Evolutionary conservation across 2,113 vertebrate genomes (phyloP), one percentile per base, ranked within the genome.

Genomic region (Pagrus major): DNA sequence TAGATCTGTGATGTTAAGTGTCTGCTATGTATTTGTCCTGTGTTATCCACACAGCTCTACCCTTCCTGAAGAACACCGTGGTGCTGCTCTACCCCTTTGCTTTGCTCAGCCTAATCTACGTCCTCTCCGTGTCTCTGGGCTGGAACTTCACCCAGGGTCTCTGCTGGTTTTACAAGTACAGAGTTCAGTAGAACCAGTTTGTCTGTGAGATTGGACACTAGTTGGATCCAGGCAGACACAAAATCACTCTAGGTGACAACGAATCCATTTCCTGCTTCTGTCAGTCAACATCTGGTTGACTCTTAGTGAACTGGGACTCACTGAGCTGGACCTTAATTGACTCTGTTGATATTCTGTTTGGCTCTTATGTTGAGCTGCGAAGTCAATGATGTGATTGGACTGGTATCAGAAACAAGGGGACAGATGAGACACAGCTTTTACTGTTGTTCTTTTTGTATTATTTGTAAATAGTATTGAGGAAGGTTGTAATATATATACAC

Each of bases 141-240:
- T 99, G 98, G 98, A 99, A 99, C 93, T 98, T 99, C 87, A 99
- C 98, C 12, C 90, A 60, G 75, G 94, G 94, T 9, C 96, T 99
- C 78, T 99, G 97, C 80, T 95, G 94, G 73, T 99, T 99, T 91
- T 99, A 99, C 88, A 97, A 97, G 80, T 96, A 95, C 91, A 92
- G 98, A 87, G 98, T 99, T 82, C 95, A 96, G 85, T 98, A 95
- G 94, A 90, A 46, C 44, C 3, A 1, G 44, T 8, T 49, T 16
- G 27, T 6, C 15, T 18, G 23, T 42, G 29, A 71, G 4, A 5
- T 51, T 15, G 84, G 89, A 82, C 68, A 35, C 73, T 44, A 20
- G 20, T 49, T 37, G 47, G 71, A 59, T 59, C n/a, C 25, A 15
- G 58, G 52, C 60, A 4, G 37, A 79, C 25, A 41, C 27, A 1